Evolutionary conservation across 1,140 invertebrate genomes (phyloP), one percentile per base, ranked within the genome.

Genomic region (Schlechtendalia chinensis): DNA sequence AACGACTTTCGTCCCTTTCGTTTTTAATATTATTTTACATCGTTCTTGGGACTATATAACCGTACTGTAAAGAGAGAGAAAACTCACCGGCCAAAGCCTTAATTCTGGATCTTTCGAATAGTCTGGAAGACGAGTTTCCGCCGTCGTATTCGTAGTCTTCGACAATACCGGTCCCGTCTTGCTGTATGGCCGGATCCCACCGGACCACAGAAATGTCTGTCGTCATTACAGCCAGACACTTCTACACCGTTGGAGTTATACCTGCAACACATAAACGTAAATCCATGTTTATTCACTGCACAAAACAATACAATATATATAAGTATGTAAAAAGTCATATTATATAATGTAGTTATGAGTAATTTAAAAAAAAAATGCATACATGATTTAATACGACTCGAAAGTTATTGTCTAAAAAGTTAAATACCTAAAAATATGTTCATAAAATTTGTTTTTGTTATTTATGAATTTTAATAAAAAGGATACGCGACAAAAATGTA

Each of bases 121-220:
- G 91, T 85, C 97, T 91, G 82, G 98, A 98, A 83, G 97, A 98
- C 83, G 96, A 97, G 87, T 98, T 98, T 85, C 97, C 97, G 84
- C 97, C 97, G 88, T 99, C 98, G 88, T 98, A 98, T 88, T 98
- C 97, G 88, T 97, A 96, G 86, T 97, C 94, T 84, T 96, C 94
- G 86, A 96, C 93, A 86, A 95, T 93, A 88, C 95, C 93, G 65
- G 84, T 84, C 12, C 75, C 75, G 16, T 79, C 77, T 86, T 93
- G 92, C 85, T 89, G 90, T 85, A 94, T 90, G 86, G 92, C 93
- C 83, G 94, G 93, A 88, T 97, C 95, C 94, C 94, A 96, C 85
- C 95, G 93, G 86, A 94, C 93, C 88, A 96, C 91, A 87, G 94
- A 96, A 87, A 97, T 97, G 89, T 98, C 96, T 88, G 96, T 98